These are phyloP conservation scores for Vulpes lagopus DNA, from an alignment of 2,113 vertebrate genomes.

Conservation along the genomic window DNA sequence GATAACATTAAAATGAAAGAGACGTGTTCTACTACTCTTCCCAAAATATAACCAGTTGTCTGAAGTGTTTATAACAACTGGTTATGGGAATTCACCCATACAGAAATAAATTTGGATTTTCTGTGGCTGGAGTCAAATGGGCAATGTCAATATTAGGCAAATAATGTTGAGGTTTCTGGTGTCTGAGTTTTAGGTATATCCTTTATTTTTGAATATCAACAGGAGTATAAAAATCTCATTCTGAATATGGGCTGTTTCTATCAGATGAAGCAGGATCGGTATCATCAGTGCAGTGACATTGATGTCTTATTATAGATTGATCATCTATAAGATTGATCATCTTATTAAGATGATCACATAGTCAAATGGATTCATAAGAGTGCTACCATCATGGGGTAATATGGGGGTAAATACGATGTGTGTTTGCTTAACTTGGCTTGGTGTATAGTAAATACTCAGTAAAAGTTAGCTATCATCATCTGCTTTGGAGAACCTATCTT, in stretches of 20 bases:
- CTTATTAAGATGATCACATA: neutral
- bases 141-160: neutral
- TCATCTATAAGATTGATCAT: too few species aligned
- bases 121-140: neutral
- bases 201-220: neutral
- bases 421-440: neutral
- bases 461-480: neutral
- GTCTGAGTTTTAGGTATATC: neutral
- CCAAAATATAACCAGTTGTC: neutral
- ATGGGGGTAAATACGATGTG: neutral
- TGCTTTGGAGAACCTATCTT: neutral
- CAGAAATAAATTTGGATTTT: neutral
- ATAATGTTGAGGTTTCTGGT: neutral
- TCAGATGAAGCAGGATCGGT: neutral
- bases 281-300: rapidly evolving
- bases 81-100: neutral
- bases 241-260: neutral
- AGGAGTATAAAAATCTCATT: neutral
- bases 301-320: neutral
- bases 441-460: neutral
- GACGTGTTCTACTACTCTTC: neutral
- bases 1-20: neutral
- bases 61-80: neutral
- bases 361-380: neutral
- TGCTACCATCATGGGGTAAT: neutral